Conservation (phyloP, 2,888 invertebrate species). For the Pomacea canaliculata region DNA sequence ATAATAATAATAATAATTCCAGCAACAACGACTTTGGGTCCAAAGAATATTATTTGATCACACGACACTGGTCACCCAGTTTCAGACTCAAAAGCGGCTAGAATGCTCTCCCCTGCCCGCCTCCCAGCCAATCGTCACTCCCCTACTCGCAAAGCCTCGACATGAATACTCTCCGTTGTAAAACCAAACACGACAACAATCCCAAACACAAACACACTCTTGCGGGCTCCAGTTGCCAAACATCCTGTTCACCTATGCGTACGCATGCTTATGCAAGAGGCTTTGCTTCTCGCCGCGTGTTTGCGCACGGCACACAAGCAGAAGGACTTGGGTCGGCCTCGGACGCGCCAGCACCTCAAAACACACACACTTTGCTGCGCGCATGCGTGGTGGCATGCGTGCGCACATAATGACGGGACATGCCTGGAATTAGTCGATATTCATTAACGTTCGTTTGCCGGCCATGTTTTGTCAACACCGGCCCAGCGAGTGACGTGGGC, state of each 20-base stretch:
- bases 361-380: background rate
- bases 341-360: background rate
- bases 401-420: conserved; percentile 1
- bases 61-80: too few relatives aligned
- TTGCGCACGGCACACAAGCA: background rate
- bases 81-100: too few relatives aligned
- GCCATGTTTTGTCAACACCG: background rate
- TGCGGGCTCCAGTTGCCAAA: background rate
- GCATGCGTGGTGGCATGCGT: background rate
- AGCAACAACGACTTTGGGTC: too few relatives aligned
- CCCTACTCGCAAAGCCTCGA: too few relatives aligned
- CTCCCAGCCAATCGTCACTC: too few relatives aligned
- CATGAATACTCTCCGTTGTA: too few relatives aligned
- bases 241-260: background rate
- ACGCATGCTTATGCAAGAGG: background rate
- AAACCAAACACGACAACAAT: conserved; percentile 1
- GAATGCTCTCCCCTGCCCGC: too few relatives aligned
- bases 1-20: too few relatives aligned
- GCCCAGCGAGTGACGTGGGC: background rate
- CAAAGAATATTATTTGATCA: too few relatives aligned
- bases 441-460: background rate
- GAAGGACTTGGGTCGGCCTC: background rate
- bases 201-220: conserved; percentile 4
- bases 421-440: background rate
- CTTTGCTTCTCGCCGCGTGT: background rate